These are phyloP conservation scores for Ectemnius continuus DNA, from an alignment of 2,888 invertebrate genomes.

Conservation along the genomic window DNA sequence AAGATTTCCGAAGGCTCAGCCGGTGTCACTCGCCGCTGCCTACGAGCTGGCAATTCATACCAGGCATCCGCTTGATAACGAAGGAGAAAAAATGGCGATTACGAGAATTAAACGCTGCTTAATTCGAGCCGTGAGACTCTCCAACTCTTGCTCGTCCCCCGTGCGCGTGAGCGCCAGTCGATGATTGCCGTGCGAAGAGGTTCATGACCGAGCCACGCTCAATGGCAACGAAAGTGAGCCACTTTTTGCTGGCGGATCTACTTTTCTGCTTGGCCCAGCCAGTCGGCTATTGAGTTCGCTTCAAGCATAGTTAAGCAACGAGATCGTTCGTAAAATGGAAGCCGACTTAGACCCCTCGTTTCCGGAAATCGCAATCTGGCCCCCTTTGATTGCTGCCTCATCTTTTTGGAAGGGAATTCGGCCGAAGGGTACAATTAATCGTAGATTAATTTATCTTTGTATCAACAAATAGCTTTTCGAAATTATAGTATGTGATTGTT, in stretches of 20 bases:
- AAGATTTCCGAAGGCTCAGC: neutral
- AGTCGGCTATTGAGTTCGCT: constrained; percentile 12
- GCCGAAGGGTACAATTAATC: too few species aligned
- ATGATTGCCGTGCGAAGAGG: neutral
- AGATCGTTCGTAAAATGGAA: constrained; percentile 49
- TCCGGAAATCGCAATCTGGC: constrained; percentile 20
- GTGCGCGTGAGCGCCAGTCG: neutral
- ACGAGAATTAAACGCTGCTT: neutral
- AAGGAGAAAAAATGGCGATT: neutral
- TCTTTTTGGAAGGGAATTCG: too few species aligned
- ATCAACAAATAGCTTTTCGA: too few species aligned
- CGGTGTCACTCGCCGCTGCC: neutral
- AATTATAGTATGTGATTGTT: too few species aligned
- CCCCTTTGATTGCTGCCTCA: too few species aligned
- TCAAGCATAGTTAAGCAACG: constrained; percentile 35
- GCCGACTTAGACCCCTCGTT: constrained; percentile 8
- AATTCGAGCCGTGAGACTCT: neutral
- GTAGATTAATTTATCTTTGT: too few species aligned
- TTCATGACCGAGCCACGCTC: constrained; percentile 14
- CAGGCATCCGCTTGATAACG: neutral
- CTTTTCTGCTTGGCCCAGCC: constrained; percentile 31
- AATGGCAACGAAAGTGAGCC: constrained; percentile 59
- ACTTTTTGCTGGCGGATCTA: constrained; percentile 51
- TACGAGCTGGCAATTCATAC: neutral
- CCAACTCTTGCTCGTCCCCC: neutral